Conservation (phyloP, 2,797 vertebrate genomes). For the Sebastes miniatus region DNA sequence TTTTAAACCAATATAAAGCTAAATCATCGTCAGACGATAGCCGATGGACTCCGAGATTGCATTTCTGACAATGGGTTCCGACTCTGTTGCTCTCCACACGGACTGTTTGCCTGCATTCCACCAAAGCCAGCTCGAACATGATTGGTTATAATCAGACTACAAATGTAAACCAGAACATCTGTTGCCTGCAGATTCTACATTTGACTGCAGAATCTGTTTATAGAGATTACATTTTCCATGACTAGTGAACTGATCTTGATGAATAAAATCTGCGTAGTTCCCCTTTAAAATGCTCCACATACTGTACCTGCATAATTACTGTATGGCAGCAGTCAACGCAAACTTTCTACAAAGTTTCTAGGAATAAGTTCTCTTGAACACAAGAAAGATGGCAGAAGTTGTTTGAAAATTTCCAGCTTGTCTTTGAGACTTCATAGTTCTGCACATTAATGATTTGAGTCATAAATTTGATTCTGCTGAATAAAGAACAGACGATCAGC, state of each 20-base stretch:
- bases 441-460: slow-evolving; percentile 22
- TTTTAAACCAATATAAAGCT: neutral
- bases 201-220: neutral
- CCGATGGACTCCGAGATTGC: no score
- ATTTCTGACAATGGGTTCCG: no score
- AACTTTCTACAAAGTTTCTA: slow-evolving; percentile 12
- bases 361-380: slow-evolving; percentile 11
- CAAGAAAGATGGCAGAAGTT: neutral
- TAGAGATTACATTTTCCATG: neutral
- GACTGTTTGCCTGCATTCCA: neutral
- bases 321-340: neutral
- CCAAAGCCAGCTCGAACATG: no score
- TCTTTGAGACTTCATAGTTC: slow-evolving; percentile 11
- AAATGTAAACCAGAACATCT: neutral
- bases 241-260: neutral
- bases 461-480: slow-evolving; percentile 19
- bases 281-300: slow-evolving; percentile 6
- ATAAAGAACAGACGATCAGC: neutral
- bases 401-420: neutral
- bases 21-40: no score
- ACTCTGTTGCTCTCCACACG: no score
- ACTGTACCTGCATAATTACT: neutral
- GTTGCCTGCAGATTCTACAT: neutral
- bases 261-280: neutral
- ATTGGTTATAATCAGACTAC: neutral